Evolutionary conservation across 2,113 vertebrate species (phyloP).

Genomic region (Syrrhaptes paradoxus): DNA sequence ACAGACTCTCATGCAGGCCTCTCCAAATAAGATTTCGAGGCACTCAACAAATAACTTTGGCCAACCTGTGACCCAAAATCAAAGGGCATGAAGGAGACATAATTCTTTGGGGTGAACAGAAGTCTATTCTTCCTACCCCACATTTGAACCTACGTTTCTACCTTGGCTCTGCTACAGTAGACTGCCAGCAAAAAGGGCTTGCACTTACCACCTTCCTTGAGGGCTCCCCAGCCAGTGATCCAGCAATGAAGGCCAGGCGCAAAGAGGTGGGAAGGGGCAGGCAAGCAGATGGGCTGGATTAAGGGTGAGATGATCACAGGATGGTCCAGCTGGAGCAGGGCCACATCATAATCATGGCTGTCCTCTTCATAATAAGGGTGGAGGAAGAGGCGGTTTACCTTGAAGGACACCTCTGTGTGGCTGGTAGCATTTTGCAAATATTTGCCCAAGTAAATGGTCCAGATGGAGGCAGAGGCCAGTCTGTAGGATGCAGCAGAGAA

Average conservation of each 20-base stretch:
- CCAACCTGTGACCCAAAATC: neutral
- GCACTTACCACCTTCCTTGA: slow-evolving; percentile 82
- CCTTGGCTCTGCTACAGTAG: neutral
- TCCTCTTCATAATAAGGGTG: slow-evolving; percentile 90
- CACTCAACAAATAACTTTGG: neutral
- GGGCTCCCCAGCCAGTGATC: slow-evolving; percentile 93
- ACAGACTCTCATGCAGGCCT: neutral
- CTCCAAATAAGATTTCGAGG: neutral
- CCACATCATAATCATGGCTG: slow-evolving; percentile 90
- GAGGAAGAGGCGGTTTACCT: slow-evolving; percentile 82
- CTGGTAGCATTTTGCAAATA: slow-evolving; percentile 78
- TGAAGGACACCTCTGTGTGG: slow-evolving; percentile 83
- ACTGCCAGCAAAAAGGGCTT: neutral
- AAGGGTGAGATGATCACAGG: slow-evolving; percentile 73
- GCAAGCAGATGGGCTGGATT: slow-evolving; percentile 87
- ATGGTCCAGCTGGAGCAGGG: slow-evolving; percentile 87
- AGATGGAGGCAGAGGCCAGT: slow-evolving; percentile 79
- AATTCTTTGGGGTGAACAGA: neutral
- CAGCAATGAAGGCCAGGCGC: slow-evolving; percentile 88
- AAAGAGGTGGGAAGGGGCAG: slow-evolving; percentile 84
- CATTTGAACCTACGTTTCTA: neutral
- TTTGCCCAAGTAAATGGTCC: slow-evolving; percentile 90
- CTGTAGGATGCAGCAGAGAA: slow-evolving; percentile 59
- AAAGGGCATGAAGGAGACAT: neutral
- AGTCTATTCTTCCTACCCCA: neutral